Conservation (phyloP, 2,797 vertebrate species). For the Natrix natrix region DNA sequence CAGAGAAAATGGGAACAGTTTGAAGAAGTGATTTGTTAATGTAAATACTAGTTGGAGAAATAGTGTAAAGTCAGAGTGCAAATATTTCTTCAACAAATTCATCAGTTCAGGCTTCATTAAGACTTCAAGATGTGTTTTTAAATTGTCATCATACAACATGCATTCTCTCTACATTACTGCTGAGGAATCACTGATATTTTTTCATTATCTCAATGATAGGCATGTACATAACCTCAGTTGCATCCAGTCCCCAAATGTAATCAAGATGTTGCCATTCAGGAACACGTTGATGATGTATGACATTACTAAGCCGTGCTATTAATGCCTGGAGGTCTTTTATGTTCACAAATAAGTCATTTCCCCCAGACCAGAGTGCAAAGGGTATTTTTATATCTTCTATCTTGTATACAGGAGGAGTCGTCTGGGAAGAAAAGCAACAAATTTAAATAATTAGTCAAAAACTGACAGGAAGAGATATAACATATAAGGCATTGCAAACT, state of each 20-base stretch:
- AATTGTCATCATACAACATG: background rate
- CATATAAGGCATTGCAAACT: background rate
- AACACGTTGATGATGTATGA: constrained; percentile 80
- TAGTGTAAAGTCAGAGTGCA: background rate
- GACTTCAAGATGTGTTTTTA: background rate
- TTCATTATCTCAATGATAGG: constrained; percentile 81
- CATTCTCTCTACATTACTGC: background rate
- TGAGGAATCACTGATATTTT: constrained; percentile 57
- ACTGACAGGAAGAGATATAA: background rate
- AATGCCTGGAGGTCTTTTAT: constrained; percentile 76
- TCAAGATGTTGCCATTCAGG: constrained; percentile 89
- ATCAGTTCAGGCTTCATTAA: background rate
- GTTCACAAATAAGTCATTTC: constrained; percentile 79
- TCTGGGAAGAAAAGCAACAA: constrained; percentile 31
- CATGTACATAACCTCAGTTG: constrained; percentile 79
- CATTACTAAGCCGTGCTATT: constrained; percentile 77
- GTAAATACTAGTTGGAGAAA: background rate
- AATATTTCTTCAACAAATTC: background rate
- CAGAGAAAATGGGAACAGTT: too few species aligned
- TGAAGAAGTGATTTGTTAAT: too few species aligned
- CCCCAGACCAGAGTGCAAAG: constrained; percentile 59
- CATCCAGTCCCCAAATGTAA: constrained; percentile 92
- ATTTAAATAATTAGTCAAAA: background rate
- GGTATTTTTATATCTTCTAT: constrained; percentile 82
- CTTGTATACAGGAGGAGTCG: constrained; percentile 77